Base-by-base conservation (phyloP, 2,797 vertebrate genomes). In the Urocyon cinereoargenteus region DNA sequence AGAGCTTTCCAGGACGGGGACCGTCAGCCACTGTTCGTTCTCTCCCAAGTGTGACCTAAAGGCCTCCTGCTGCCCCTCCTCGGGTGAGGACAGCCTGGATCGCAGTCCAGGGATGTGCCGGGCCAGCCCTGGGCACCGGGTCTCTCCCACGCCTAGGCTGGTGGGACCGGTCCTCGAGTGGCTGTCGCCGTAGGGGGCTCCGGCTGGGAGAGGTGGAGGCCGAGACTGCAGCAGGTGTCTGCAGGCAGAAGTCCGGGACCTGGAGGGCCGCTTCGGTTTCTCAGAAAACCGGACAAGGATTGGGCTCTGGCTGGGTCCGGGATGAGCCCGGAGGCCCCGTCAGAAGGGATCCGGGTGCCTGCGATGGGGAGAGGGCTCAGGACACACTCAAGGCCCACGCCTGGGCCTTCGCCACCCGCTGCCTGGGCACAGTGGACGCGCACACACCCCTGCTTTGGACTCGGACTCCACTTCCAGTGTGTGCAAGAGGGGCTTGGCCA, bases 61-160 rank as follows among this genome's bases (percentile, higher is more conserved):
- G 11, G 34, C 24, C n/a, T 31, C 40, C 28, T 16, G 55, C 61
- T 22, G 61, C 61, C 45, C 22, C 12, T 26, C 40, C 51, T 77
- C 31, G 2, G 78, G 53, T 1, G 18, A 70, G 28, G 51, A 31
- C 1, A 22, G 68, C 66, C 61, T 24, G 40, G 15, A 6, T 36
- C 28, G 34, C 15, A 49, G 28, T 24, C 93, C 14, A 31, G 10
- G 2, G 40, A 16, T 0, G 0, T 11, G 66, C 64, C 0, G 31
- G 53, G 31, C 19, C 31, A n/a, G 53, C 19, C 81, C 82, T 21
- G 5, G 9, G 66, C 13, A 15, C 90, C 24, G 8, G 72, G 3
- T 28, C 68, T n/a, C 0, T 0, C 28, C 28, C 3, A 9, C 0
- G 14, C n/a, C 59, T 0, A 7, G 22, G 28, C 83, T 5, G 16